Percentiles rank a stretch among this genome's conserved stretches.
Evolutionary conservation across 1,140 invertebrate species (phyloP).

Genomic region (Tachypleus tridentatus): DNA sequence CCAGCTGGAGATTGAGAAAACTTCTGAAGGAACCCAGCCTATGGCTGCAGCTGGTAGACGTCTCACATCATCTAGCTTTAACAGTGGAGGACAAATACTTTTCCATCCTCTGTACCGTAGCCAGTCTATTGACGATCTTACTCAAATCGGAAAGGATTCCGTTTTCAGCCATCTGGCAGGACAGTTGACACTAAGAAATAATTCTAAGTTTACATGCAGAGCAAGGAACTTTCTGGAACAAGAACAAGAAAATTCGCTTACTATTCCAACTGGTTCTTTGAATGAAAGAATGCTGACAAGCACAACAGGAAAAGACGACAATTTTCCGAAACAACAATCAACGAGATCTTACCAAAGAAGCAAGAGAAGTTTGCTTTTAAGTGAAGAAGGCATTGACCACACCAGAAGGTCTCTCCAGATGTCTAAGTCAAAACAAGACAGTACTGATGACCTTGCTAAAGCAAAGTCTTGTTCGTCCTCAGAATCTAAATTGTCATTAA

Average conservation of each 20-base stretch:
- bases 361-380: too few species aligned
- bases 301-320: slow-evolving; percentile 9
- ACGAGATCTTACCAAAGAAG: too few species aligned
- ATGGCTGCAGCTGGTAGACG: slow-evolving; percentile 3
- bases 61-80: slow-evolving; percentile 12
- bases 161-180: slow-evolving; percentile 8
- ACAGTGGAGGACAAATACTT: slow-evolving; percentile 30
- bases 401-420: too few species aligned
- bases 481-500: too few species aligned
- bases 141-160: slow-evolving; percentile 20
- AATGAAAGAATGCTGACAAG: slow-evolving; percentile 20
- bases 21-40: neutral
- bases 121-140: slow-evolving; percentile 50
- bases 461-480: too few species aligned
- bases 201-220: slow-evolving; percentile 7
- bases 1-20: slow-evolving; percentile 48
- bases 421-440: too few species aligned
- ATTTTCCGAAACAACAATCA: too few species aligned
- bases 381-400: too few species aligned
- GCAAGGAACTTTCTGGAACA: slow-evolving; percentile 2
- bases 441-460: too few species aligned
- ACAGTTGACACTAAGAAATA: slow-evolving; percentile 7
- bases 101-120: slow-evolving; percentile 53
- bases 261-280: slow-evolving; percentile 12
- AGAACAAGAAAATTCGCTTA: slow-evolving; percentile 1